Percentiles rank a stretch among this genome's conserved stretches.
These are phyloP conservation scores for Peromyscus aztecus DNA, from an alignment of 2,797 vertebrate species.

Conservation along the genomic window DNA sequence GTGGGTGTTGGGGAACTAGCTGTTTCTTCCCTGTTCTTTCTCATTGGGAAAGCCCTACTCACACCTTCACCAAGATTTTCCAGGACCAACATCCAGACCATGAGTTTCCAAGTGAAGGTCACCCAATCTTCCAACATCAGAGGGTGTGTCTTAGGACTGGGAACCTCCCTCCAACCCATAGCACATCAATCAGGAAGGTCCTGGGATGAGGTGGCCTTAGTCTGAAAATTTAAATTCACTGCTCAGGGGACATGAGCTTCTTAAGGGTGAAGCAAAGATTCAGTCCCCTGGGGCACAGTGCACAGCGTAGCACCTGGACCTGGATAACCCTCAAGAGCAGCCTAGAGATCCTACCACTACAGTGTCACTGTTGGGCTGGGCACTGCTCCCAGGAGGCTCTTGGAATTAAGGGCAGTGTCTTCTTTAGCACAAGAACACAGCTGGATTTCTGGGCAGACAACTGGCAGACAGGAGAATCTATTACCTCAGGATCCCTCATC, in stretches of 20 bases:
- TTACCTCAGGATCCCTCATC: neutral
- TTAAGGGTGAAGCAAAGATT: neutral
- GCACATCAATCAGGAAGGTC: neutral
- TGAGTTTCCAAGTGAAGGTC: neutral
- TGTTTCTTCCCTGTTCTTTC: neutral
- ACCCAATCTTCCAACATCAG: neutral
- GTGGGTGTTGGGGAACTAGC: too few relatives aligned
- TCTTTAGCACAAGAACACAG: neutral
- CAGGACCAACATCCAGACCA: neutral
- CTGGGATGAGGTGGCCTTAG: accelerated
- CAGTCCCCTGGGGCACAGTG: neutral
- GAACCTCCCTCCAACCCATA: neutral
- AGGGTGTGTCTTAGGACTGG: neutral
- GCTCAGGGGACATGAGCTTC: neutral
- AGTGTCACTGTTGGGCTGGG: neutral
- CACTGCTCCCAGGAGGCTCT: neutral
- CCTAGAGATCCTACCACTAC: too few relatives aligned
- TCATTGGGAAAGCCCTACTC: neutral
- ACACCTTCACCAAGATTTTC: accelerated
- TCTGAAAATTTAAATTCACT: too few relatives aligned
- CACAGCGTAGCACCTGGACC: neutral
- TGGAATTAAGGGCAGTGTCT: neutral
- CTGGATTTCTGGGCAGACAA: neutral
- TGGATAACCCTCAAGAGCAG: too few relatives aligned
- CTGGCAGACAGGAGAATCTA: neutral